Evolutionary conservation across 2,113 vertebrate genomes (phyloP).

Genomic region (Poeciliopsis retropinna): DNA sequence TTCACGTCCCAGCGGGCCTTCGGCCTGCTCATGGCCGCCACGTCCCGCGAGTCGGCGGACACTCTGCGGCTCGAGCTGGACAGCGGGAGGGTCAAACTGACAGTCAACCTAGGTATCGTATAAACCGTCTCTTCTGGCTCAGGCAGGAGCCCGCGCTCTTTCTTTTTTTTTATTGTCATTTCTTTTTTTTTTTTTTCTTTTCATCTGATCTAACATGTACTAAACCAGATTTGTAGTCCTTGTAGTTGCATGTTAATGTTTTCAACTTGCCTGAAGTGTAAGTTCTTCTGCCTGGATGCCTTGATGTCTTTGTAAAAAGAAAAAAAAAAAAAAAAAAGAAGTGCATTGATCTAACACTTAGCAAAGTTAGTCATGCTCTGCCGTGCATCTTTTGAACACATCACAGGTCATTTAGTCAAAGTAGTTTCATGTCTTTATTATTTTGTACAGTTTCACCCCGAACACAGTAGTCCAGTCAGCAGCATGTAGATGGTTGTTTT

Average conservation of each 20-base stretch:
- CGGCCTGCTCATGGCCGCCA: constrained; percentile 93
- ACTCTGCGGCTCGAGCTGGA: constrained; percentile 94
- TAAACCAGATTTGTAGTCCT: constrained; percentile 48
- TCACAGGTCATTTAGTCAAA: constrained; percentile 30
- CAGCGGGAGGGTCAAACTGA: constrained; percentile 93
- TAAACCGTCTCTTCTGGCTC: constrained; percentile 61
- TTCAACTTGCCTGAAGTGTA: constrained; percentile 83
- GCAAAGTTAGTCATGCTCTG: constrained; percentile 80
- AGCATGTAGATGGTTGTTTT: constrained; percentile 19
- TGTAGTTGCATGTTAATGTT: constrained; percentile 83
- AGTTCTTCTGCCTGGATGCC: constrained; percentile 82
- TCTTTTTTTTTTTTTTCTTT: constrained; percentile 36
- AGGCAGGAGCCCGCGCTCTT: constrained; percentile 68
- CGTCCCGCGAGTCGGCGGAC: constrained; percentile 92
- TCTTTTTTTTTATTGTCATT: constrained; percentile 10
- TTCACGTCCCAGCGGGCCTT: constrained; percentile 97
- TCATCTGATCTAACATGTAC: constrained; percentile 48
- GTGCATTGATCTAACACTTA: constrained; percentile 62
- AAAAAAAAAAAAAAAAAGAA: too few relatives aligned
- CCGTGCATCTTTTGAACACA: constrained; percentile 87
- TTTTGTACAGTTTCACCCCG: constrained; percentile 7
- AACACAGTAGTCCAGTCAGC: constrained; percentile 7
- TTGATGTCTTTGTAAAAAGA: constrained; percentile 76
- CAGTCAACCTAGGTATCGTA: constrained; percentile 98
- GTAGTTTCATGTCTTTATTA: background rate